phyloP scores from a whole-genome alignment of 2,797 vertebrate genomes.

The Amphiprion clarkii region DNA sequence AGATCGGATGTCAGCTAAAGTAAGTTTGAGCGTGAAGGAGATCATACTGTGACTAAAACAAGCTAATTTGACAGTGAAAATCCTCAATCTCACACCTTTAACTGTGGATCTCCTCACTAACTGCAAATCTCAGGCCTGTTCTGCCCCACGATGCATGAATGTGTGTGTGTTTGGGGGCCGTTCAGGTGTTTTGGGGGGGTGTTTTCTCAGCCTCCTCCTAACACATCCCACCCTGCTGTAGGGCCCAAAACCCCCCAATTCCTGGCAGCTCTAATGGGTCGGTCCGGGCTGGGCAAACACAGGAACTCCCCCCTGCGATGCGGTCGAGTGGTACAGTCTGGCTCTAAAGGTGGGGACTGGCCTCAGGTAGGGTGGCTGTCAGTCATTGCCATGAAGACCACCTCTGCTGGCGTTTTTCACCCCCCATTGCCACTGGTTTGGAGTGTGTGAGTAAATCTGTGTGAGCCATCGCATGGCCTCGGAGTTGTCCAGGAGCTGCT shows the following conservation, averaged over 20 bases:
- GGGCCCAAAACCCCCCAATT: conserved; percentile 84
- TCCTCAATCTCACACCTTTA: conserved; percentile 58
- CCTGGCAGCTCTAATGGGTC: conserved; percentile 87
- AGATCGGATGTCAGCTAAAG: neutral
- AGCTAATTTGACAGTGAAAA: conserved; percentile 47
- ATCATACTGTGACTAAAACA: neutral
- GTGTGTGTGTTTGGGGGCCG: conserved; percentile 51
- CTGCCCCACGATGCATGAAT: conserved; percentile 56
- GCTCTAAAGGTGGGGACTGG: conserved; percentile 89
- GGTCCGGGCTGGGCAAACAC: conserved; percentile 85
- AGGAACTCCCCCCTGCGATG: conserved; percentile 85
- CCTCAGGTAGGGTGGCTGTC: conserved; percentile 86
- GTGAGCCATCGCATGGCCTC: conserved; percentile 73
- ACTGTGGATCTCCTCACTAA: conserved; percentile 52
- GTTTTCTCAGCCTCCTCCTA: conserved; percentile 74
- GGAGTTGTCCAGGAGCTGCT: conserved; percentile 28
- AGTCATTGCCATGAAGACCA: conserved; percentile 85
- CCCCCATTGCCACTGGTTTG: conserved; percentile 65
- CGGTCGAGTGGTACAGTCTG: conserved; percentile 83
- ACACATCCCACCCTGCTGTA: conserved; percentile 78
- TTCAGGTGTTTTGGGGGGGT: conserved; percentile 67
- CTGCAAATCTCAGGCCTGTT: conserved; percentile 24
- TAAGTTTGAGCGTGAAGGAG: neutral
- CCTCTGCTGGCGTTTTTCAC: conserved; percentile 75
- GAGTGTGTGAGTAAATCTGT: conserved; percentile 51